Evolutionary conservation across 2,888 invertebrate genomes (phyloP).

Genomic region (Protula sp.): DNA sequence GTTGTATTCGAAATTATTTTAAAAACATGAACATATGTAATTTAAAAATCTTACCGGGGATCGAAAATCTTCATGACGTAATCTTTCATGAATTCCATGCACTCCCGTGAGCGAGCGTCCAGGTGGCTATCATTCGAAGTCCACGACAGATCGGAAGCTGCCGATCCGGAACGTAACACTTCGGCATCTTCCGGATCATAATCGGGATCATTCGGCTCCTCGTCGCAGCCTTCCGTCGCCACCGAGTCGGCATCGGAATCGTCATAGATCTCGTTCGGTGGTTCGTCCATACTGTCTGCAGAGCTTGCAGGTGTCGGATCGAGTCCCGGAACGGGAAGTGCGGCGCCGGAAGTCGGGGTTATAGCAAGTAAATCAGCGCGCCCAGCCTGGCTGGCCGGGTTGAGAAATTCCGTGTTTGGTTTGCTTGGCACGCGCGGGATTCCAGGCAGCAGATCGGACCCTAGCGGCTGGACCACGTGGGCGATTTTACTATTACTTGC

Average conservation of each 20-base stretch:
- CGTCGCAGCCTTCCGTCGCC: slow-evolving; percentile 26
- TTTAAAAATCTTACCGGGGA: slow-evolving; percentile 43
- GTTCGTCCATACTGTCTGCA: neutral
- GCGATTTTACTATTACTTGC: too few relatives aligned
- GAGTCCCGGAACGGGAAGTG: slow-evolving; percentile 16
- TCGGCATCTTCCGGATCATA: slow-evolving; percentile 6
- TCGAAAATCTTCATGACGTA: slow-evolving; percentile 65
- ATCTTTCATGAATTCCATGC: slow-evolving; percentile 58
- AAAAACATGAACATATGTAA: too few relatives aligned
- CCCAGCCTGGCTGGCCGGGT: neutral
- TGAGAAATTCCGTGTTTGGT: neutral
- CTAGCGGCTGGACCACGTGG: slow-evolving; percentile 2
- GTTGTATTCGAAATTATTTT: too few relatives aligned
- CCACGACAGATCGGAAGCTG: slow-evolving; percentile 16
- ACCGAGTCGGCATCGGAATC: slow-evolving; percentile 20
- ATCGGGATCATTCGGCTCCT: slow-evolving; percentile 10
- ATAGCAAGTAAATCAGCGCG: slow-evolving; percentile 17
- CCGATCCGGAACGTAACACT: slow-evolving; percentile 8
- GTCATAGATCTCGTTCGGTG: slow-evolving; percentile 4
- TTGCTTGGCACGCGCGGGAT: slow-evolving; percentile 13
- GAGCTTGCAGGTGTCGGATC: slow-evolving; percentile 3
- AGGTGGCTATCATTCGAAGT: slow-evolving; percentile 9
- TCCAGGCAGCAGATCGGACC: slow-evolving; percentile 8
- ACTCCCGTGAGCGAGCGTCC: slow-evolving; percentile 14
- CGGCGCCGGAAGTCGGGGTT: slow-evolving; percentile 19